Conservation (phyloP, 1,140 invertebrate genomes). For the Hylaeus volcanicus region DNA sequence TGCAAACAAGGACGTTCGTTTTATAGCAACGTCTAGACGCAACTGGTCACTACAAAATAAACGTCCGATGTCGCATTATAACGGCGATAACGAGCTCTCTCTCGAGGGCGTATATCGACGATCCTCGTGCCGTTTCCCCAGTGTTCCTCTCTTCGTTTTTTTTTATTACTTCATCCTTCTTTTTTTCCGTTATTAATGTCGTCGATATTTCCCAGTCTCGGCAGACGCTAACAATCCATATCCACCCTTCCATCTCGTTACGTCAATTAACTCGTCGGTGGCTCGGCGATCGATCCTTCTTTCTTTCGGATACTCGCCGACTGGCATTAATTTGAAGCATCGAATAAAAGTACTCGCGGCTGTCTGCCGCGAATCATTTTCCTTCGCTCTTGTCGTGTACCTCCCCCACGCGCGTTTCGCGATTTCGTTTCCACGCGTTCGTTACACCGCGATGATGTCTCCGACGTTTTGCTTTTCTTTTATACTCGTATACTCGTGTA, state of each 20-base stretch:
- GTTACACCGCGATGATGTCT: too few relatives aligned
- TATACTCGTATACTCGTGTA: too few relatives aligned
- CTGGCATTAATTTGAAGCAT: constrained; percentile 44
- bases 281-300: background rate
- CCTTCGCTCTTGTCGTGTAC: background rate
- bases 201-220: constrained; percentile 32
- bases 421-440: background rate
- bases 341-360: constrained; percentile 27
- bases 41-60: constrained; percentile 10
- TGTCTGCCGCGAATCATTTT: constrained; percentile 6
- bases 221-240: constrained; percentile 44
- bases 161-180: constrained; percentile 3
- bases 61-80: background rate
- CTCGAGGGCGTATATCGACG: background rate
- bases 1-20: background rate
- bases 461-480: too few relatives aligned
- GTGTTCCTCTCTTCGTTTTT: background rate
- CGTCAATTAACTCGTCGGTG: constrained; percentile 42
- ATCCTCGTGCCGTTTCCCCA: too few relatives aligned
- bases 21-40: background rate
- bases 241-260: constrained; percentile 42
- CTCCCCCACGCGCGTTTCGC: too few relatives aligned
- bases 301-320: constrained; percentile 19
- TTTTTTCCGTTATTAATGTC: constrained; percentile 38
- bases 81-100: constrained; percentile 16